These are phyloP conservation scores for Pseudolaguvia tuberculata DNA, from an alignment of 2,113 vertebrate genomes.

Conservation along the genomic window DNA sequence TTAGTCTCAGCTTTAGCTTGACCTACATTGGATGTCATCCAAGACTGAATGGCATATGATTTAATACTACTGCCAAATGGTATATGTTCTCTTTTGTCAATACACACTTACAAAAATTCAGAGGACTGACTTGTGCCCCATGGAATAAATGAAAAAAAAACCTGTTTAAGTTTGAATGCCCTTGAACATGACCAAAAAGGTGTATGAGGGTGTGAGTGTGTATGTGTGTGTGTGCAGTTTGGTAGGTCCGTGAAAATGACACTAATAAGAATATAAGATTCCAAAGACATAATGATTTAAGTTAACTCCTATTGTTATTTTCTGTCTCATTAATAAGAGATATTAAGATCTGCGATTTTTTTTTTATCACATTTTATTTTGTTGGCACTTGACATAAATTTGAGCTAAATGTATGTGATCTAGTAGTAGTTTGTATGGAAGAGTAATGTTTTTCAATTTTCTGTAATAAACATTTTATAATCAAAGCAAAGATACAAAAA, in stretches of 20 bases:
- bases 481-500: neutral
- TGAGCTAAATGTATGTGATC: no score
- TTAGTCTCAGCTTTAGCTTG: constrained; percentile 41
- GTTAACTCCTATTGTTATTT: neutral
- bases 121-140: constrained; percentile 7
- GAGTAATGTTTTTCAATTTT: no score
- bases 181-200: neutral
- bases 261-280: neutral
- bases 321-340: constrained; percentile 19
- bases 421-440: neutral
- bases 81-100: neutral
- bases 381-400: constrained; percentile 28
- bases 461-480: no score
- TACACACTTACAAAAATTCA: neutral
- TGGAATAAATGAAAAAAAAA: neutral
- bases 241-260: neutral
- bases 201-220: neutral
- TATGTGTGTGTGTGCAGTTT: constrained; percentile 8
- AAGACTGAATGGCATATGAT: constrained; percentile 25
- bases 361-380: no score
- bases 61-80: constrained; percentile 22
- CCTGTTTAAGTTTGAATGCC: neutral
- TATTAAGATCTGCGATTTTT: no score
- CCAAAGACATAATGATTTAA: neutral
- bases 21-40: constrained; percentile 39